These are phyloP conservation scores for Dendrolimus punctatus DNA, from an alignment of 1,140 invertebrate species.

Conservation along the genomic window DNA sequence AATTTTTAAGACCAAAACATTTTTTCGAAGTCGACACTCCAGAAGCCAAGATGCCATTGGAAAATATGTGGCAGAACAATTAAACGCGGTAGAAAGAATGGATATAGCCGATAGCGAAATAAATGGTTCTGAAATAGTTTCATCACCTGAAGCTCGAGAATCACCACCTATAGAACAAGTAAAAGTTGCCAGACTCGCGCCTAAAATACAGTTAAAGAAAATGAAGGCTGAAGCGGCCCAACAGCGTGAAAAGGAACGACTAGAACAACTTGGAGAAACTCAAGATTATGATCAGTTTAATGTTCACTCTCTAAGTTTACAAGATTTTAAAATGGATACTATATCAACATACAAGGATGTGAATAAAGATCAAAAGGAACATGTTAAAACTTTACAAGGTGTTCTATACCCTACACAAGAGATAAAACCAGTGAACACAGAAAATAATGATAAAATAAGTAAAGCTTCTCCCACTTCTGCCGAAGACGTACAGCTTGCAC, in stretches of 20 bases:
- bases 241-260: slow-evolving; percentile 43
- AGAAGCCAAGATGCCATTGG: slow-evolving; percentile 71
- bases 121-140: slow-evolving; percentile 43
- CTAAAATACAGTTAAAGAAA: slow-evolving; percentile 69
- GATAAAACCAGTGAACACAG: slow-evolving; percentile 26
- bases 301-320: neutral
- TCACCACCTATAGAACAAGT: slow-evolving; percentile 51
- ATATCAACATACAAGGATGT: neutral
- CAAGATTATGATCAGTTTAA: slow-evolving; percentile 7
- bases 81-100: slow-evolving; percentile 58
- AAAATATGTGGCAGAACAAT: slow-evolving; percentile 67
- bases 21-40: slow-evolving; percentile 71
- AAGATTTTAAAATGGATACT: slow-evolving; percentile 1
- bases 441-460: slow-evolving; percentile 7
- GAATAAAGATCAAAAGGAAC: neutral
- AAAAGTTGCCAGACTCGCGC: slow-evolving; percentile 58
- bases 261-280: slow-evolving; percentile 14
- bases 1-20: slow-evolving; percentile 70
- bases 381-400: slow-evolving; percentile 10
- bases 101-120: slow-evolving; percentile 47
- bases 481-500: neutral
- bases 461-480: neutral
- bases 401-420: slow-evolving; percentile 32
- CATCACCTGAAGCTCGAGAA: slow-evolving; percentile 44
- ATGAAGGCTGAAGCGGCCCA: slow-evolving; percentile 62